phyloP scores from a whole-genome alignment of 2,113 vertebrate species.

The Nothocercus nigrocapillus region DNA sequence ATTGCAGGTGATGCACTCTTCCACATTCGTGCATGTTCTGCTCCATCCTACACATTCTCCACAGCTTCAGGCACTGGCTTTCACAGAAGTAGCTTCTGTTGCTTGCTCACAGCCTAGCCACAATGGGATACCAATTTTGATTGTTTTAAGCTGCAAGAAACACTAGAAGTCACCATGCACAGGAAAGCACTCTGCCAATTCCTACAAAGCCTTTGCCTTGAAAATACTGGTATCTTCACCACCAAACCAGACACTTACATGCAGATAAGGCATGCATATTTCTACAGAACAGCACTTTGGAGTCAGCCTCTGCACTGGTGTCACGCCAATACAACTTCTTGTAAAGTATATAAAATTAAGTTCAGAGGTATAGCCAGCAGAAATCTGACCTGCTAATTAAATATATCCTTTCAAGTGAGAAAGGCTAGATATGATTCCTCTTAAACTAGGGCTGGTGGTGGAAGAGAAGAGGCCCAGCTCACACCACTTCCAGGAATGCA shows the following conservation, averaged over 20 bases:
- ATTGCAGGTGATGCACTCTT: fast-evolving
- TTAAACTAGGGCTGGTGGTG: not conserved
- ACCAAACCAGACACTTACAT: not conserved
- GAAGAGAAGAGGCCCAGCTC: not conserved
- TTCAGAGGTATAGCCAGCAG: not conserved
- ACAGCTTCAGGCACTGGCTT: not conserved
- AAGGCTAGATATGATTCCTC: not conserved
- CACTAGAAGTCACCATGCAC: not conserved
- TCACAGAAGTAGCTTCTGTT: not conserved
- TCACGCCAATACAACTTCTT: not conserved
- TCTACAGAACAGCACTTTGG: not conserved
- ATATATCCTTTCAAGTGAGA: not conserved
- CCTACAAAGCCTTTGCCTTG: not conserved
- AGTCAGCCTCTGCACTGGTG: not conserved
- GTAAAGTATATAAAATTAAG: not conserved
- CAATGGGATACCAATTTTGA: not conserved
- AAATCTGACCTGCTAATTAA: not conserved
- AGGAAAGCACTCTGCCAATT: not conserved
- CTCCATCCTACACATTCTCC: not conserved
- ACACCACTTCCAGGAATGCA: fast-evolving
- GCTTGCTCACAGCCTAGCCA: not conserved
- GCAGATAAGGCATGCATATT: not conserved
- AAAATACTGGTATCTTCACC: not conserved
- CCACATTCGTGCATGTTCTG: not conserved
- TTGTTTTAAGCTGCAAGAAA: not conserved